These are phyloP conservation scores for Drosophila flavopinicola DNA, from an alignment of 2,888 invertebrate species.

Conservation along the genomic window DNA sequence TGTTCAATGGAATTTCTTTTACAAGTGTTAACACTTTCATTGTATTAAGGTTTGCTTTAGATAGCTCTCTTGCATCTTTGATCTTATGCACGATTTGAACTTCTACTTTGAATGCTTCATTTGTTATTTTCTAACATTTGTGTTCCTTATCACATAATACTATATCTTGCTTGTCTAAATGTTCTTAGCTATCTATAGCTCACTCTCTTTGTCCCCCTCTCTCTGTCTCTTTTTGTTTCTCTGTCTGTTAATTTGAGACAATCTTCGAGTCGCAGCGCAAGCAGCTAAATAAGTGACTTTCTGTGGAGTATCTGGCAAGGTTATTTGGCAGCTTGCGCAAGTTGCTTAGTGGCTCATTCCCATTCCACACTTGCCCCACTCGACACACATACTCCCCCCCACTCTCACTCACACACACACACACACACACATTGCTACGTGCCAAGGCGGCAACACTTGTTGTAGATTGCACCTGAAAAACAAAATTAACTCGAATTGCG, in stretches of 20 bases:
- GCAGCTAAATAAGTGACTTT: slow-evolving; percentile 28
- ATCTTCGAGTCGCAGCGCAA: slow-evolving; percentile 8
- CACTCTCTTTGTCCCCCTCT: not conserved
- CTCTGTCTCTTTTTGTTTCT: not conserved
- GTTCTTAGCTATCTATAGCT: not conserved
- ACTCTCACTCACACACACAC: slow-evolving; percentile 24
- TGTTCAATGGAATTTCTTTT: not conserved
- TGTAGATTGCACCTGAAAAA: slow-evolving; percentile 54
- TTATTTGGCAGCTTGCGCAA: slow-evolving; percentile 46
- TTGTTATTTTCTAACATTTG: not conserved
- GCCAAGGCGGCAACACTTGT: slow-evolving; percentile 58
- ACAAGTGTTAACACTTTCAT: not conserved
- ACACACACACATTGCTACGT: slow-evolving; percentile 46
- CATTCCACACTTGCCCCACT: slow-evolving; percentile 25
- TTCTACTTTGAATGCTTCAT: not conserved
- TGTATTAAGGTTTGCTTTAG: not conserved
- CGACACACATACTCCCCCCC: slow-evolving; percentile 7
- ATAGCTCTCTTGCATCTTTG: slow-evolving; percentile 3
- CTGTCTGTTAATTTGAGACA: slow-evolving; percentile 1
- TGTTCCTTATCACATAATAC: not conserved
- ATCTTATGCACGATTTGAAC: not conserved
- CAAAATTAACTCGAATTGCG: slow-evolving; percentile 48
- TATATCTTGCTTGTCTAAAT: not conserved
- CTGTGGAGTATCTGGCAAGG: slow-evolving; percentile 35
- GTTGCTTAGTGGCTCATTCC: slow-evolving; percentile 37